A percentile compares a stretch with the other conserved stretches of the same genome.
phyloP scores from a whole-genome alignment of 2,113 vertebrate genomes.

The Hemibagrus wyckioides region DNA sequence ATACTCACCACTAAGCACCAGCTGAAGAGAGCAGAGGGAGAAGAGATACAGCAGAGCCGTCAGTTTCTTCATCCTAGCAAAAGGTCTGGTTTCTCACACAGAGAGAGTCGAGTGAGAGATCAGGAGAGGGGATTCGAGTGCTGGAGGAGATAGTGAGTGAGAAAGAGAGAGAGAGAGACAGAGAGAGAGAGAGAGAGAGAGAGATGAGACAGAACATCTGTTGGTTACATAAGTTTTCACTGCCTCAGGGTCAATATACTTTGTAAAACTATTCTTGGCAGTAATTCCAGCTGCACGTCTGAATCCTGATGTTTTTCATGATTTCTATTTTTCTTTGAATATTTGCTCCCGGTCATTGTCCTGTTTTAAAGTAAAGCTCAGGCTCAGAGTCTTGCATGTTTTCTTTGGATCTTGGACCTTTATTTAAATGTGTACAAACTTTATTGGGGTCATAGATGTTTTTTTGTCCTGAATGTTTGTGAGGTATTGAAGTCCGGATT shows the following conservation, averaged over 20 bases:
- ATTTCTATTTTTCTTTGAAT: no score
- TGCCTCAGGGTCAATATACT: neutral
- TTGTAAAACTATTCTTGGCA: neutral
- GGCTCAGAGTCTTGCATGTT: neutral
- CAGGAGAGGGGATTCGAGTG: neutral
- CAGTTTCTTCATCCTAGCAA: neutral
- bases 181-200: no score
- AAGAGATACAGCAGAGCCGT: neutral
- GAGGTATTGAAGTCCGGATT: no score
- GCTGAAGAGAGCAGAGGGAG: neutral
- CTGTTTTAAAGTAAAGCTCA: neutral
- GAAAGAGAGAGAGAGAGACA: no score
- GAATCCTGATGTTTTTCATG: neutral
- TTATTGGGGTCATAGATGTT: neutral
- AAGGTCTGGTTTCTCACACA: neutral
- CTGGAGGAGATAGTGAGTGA: neutral
- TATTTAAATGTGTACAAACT: no score
- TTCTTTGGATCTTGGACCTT: neutral
- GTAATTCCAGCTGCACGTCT: neutral
- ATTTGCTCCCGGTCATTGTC: no score
- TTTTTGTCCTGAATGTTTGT: neutral
- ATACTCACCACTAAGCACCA: neutral
- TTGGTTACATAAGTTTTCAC: neutral
- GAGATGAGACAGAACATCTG: no score
- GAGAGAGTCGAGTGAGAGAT: neutral